Evolutionary conservation across 64 coral and sea anemone genomes (phyloP).

Genomic region (Trachythela sp.): DNA sequence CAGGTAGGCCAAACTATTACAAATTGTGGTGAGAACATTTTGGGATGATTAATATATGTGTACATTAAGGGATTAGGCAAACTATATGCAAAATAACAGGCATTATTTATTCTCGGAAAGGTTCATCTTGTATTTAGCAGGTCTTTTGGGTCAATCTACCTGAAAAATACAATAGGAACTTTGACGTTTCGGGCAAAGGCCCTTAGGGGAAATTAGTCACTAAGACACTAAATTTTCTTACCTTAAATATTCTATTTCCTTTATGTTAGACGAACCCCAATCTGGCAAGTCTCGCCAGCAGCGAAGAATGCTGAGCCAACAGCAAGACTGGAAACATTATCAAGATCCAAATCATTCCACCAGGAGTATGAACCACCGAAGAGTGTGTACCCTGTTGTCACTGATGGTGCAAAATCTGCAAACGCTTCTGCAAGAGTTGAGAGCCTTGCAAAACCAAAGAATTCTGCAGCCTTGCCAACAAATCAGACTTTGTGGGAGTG

Average conservation of each 20-base stretch:
- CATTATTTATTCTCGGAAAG: too few relatives aligned
- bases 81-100: too few relatives aligned
- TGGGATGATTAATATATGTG: too few relatives aligned
- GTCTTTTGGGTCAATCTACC: too few relatives aligned
- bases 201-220: too few relatives aligned
- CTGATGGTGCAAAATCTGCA: slow-evolving; percentile 60
- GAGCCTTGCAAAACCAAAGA: slow-evolving; percentile 62
- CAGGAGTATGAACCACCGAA: slow-evolving; percentile 69
- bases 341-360: slow-evolving; percentile 72
- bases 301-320: slow-evolving; percentile 63
- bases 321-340: slow-evolving; percentile 58
- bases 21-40: too few relatives aligned
- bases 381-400: slow-evolving; percentile 72
- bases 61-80: too few relatives aligned
- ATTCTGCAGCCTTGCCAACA: slow-evolving; percentile 70
- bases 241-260: too few relatives aligned
- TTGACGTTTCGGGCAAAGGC: too few relatives aligned
- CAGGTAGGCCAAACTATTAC: slow-evolving; percentile 44
- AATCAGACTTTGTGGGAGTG: slow-evolving; percentile 95
- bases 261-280: slow-evolving; percentile 56
- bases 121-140: too few relatives aligned
- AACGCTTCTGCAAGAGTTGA: slow-evolving; percentile 60
- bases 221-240: too few relatives aligned
- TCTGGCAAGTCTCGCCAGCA: slow-evolving; percentile 72
- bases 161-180: too few relatives aligned